phyloP scores from a whole-genome alignment of 2,113 vertebrate species.

The Benitochromis conjunctus region DNA sequence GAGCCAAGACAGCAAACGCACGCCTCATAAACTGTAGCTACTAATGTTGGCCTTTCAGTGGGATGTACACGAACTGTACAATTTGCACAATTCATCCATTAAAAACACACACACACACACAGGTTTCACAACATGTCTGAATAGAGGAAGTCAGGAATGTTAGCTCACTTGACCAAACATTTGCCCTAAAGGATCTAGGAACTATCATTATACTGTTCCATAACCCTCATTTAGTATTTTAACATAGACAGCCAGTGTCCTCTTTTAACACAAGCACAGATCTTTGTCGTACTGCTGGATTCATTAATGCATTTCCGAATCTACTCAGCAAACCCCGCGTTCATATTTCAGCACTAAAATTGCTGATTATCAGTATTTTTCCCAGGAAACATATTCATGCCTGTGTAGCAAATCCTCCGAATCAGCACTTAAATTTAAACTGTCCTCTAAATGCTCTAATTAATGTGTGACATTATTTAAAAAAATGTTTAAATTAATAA shows the following conservation, averaged over 20 bases:
- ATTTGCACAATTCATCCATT: neutral
- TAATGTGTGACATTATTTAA: neutral
- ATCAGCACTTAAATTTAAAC: neutral
- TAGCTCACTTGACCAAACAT: neutral
- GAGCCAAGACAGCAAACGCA: neutral
- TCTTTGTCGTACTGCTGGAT: neutral
- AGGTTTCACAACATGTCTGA: neutral
- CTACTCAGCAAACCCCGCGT: neutral
- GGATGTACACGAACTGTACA: neutral
- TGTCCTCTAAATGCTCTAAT: neutral
- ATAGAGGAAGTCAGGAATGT: neutral
- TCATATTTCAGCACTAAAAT: slow-evolving; percentile 1
- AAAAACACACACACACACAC: neutral
- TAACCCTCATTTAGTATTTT: neutral
- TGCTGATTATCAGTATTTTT: slow-evolving; percentile 12
- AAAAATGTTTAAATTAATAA: neutral
- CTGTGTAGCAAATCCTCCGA: neutral
- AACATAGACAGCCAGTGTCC: neutral
- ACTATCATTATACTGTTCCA: neutral
- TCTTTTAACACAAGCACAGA: neutral
- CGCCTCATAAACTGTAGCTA: neutral
- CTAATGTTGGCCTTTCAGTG: neutral
- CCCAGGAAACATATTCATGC: neutral
- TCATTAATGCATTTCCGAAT: neutral
- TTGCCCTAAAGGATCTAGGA: neutral